These are phyloP conservation scores for Staurois parvus DNA, from an alignment of 2,797 vertebrate genomes.

Conservation along the genomic window DNA sequence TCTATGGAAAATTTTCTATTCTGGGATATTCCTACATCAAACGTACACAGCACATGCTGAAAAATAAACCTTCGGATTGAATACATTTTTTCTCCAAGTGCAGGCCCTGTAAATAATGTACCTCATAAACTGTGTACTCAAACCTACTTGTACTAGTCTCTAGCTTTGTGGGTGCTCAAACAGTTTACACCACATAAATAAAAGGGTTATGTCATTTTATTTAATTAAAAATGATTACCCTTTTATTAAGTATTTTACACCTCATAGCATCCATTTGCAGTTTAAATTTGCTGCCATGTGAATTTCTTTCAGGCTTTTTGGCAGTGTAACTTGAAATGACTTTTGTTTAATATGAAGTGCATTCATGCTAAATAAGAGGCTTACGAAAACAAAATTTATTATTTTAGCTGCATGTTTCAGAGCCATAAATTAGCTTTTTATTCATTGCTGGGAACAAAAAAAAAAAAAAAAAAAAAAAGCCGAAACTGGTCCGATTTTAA, in stretches of 20 bases:
- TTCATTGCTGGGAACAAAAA: background rate
- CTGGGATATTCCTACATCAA: no score
- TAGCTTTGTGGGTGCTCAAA: no score
- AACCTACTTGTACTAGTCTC: no score
- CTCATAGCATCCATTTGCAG: background rate
- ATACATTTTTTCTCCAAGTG: no score
- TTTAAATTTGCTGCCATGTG: conserved; percentile 8
- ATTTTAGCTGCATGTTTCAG: conserved; percentile 3
- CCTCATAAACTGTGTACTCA: no score
- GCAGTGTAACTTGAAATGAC: conserved; percentile 12
- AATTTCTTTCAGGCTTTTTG: conserved; percentile 19
- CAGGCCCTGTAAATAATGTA: no score
- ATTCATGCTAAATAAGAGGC: conserved; percentile 28
- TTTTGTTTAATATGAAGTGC: conserved; percentile 12
- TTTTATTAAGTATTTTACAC: conserved; percentile 27
- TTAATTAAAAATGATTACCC: background rate
- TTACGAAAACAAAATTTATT: conserved; percentile 27
- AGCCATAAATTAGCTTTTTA: background rate
- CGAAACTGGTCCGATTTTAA: background rate
- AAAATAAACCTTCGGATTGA: no score
- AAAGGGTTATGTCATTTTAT: background rate
- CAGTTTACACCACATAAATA: no score
- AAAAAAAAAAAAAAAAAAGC: background rate
- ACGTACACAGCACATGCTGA: no score
- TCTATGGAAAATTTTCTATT: no score